Percentiles rank a stretch among this genome's conserved stretches.
phyloP scores from a whole-genome alignment of 1,140 invertebrate species.

The Halyomorpha halys region DNA sequence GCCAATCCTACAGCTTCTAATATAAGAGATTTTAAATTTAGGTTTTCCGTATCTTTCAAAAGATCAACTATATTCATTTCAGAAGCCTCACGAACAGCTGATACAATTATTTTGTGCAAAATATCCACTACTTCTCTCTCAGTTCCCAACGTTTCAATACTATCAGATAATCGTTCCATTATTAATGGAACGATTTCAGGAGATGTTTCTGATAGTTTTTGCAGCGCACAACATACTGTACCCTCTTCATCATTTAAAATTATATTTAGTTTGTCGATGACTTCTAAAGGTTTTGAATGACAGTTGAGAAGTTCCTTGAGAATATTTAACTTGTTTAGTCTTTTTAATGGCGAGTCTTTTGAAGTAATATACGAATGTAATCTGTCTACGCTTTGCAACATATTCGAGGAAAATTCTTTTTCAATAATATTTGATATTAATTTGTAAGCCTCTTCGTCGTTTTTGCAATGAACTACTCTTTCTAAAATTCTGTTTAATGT shows the following conservation, averaged over 20 bases:
- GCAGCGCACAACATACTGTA: constrained; percentile 46
- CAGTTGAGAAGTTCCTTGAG: constrained; percentile 47
- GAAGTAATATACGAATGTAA: constrained; percentile 27
- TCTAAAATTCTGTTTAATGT: constrained; percentile 25
- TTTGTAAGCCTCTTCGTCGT: constrained; percentile 26
- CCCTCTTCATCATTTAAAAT: constrained; percentile 47
- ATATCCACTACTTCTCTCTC: constrained; percentile 50
- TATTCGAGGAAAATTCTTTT: constrained; percentile 25
- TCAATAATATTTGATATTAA: constrained; percentile 27
- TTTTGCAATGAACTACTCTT: constrained; percentile 24
- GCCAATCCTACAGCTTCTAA: constrained; percentile 59
- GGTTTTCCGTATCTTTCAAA: constrained; percentile 41
- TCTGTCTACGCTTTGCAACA: constrained; percentile 26
- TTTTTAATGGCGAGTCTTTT: constrained; percentile 33
- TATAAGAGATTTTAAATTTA: constrained; percentile 44
- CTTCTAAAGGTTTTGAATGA: constrained; percentile 41
- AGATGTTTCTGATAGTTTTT: constrained; percentile 45
- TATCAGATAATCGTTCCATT: constrained; percentile 44
- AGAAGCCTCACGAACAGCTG: constrained; percentile 48
- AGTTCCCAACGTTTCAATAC: constrained; percentile 43
- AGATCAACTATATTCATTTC: constrained; percentile 44
- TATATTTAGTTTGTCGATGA: constrained; percentile 47
- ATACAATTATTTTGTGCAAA: constrained; percentile 50
- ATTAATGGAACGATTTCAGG: constrained; percentile 44
- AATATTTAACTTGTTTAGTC: constrained; percentile 46